Evolutionary conservation across 2,113 vertebrate genomes (phyloP).

Genomic region (Cercocebus atys): DNA sequence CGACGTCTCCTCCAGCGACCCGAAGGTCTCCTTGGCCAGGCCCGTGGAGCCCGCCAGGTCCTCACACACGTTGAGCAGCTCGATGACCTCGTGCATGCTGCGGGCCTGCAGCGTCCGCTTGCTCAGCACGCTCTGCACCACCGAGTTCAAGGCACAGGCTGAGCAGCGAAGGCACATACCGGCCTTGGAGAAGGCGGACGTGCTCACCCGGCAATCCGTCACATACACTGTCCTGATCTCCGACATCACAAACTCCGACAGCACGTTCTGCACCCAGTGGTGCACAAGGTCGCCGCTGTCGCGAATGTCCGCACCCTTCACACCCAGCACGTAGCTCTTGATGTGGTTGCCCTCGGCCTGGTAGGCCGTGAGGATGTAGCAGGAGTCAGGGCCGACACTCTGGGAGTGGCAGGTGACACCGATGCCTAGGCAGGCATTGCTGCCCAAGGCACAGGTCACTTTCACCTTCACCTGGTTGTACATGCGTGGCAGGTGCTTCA

Average conservation of each 20-base stretch:
- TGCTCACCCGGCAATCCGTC: slow-evolving; percentile 92
- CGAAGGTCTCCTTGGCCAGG: slow-evolving; percentile 89
- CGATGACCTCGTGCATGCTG: slow-evolving; percentile 95
- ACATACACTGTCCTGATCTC: slow-evolving; percentile 97
- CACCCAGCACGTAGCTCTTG: slow-evolving; percentile 94
- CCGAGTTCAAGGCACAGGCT: slow-evolving; percentile 94
- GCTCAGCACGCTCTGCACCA: slow-evolving; percentile 95
- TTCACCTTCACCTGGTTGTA: slow-evolving; percentile 99
- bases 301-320: slow-evolving; percentile 92
- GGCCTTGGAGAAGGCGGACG: slow-evolving; percentile 91
- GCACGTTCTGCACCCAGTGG: slow-evolving; percentile 98
- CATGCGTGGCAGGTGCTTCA: slow-evolving; percentile 97
- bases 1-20: slow-evolving; percentile 89
- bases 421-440: slow-evolving; percentile 95
- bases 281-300: slow-evolving; percentile 96
- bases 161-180: slow-evolving; percentile 95
- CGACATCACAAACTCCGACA: slow-evolving; percentile 98
- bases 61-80: slow-evolving; percentile 94
- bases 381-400: slow-evolving; percentile 92
- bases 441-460: slow-evolving; percentile 97
- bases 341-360: slow-evolving; percentile 96
- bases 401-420: slow-evolving; percentile 97
- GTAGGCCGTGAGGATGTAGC: slow-evolving; percentile 95
- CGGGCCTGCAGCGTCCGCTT: slow-evolving; percentile 96
- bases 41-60: slow-evolving; percentile 93